These are phyloP conservation scores for Nephila pilipes DNA, from an alignment of 1,140 invertebrate genomes.

Conservation along the genomic window DNA sequence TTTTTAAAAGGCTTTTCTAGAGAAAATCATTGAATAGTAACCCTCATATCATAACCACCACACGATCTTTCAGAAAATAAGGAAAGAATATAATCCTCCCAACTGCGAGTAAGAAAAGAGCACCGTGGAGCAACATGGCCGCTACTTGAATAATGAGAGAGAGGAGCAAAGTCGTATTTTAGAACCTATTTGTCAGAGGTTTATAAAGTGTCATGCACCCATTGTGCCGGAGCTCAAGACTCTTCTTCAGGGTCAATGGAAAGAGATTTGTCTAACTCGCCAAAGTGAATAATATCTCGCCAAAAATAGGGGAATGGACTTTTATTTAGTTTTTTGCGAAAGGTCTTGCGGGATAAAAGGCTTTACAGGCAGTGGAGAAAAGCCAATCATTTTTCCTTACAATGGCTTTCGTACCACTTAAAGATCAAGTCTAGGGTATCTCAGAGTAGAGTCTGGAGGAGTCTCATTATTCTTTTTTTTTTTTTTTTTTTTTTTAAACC, in stretches of 20 bases:
- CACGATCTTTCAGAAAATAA: background rate
- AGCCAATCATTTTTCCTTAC: slow-evolving; percentile 5
- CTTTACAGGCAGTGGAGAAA: slow-evolving; percentile 29
- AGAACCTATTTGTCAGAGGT: slow-evolving; percentile 75
- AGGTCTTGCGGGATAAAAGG: slow-evolving; percentile 26
- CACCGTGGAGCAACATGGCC: slow-evolving; percentile 61
- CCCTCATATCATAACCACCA: background rate
- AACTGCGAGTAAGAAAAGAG: slow-evolving; percentile 46
- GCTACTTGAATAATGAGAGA: slow-evolving; percentile 70
- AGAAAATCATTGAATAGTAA: background rate
- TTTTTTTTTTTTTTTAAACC: too few relatives aligned
- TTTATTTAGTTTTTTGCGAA: slow-evolving; percentile 44
- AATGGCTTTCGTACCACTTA: background rate
- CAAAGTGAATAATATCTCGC: slow-evolving; percentile 73
- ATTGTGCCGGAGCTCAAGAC: slow-evolving; percentile 63
- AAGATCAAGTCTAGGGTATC: background rate
- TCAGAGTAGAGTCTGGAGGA: background rate
- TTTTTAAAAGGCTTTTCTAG: background rate
- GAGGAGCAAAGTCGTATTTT: slow-evolving; percentile 76
- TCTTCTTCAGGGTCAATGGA: slow-evolving; percentile 74
- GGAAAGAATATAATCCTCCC: slow-evolving; percentile 40
- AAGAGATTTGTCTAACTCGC: slow-evolving; percentile 77
- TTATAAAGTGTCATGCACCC: slow-evolving; percentile 75
- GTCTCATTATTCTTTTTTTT: background rate
- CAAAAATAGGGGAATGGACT: slow-evolving; percentile 55